Base-by-base conservation (phyloP, 2,113 vertebrate species). In the Gorsachius goisagi region DNA sequence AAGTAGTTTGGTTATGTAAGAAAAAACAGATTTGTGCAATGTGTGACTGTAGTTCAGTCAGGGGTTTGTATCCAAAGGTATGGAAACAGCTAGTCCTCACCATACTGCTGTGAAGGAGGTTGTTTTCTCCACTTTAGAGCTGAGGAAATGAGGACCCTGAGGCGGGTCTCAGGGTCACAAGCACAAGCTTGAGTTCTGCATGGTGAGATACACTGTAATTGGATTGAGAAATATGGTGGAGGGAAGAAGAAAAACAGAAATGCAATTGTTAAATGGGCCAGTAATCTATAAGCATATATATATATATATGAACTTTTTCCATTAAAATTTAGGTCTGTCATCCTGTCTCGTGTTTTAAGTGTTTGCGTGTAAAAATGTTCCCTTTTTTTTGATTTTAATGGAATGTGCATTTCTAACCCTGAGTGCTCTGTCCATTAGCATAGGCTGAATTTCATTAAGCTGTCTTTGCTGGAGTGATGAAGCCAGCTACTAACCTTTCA, bases 1-100 rank as follows among this genome's bases (percentile, higher is more conserved):
- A 21, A 26, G 32, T 9, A 19, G 64, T 28, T 79, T 50, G 32
- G 52, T n/a, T 85, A 17, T 27, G 20, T 71, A 60, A 92, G n/a
- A 35, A 72, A 37, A 68, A 8, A 0, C 39, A 60, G 30, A 41
- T 7, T 15, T n/a, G 19, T 82, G 33, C 15, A 35, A 7, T 0
- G 3, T 39, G 11, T 45, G 39, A 41, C 52, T 41, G 52, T 1
- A 4, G 21, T 41, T 74, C 24, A 10, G 13, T 20, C 17, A 16
- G 39, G 8, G 9, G 9, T 76, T 35, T 52, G 35, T 21, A 55
- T 32, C 26, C 49, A 50, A 32, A 41, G 35, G 20, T 62, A 6
- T 0, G 3, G 63, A 16, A 13, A 2, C 0, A 2, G 26, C 69
- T 63, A 62, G n/a, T 67, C 49, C 33, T 77, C 15, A 5, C 12